These are phyloP conservation scores for Pteromalus puparum DNA, from an alignment of 1,140 invertebrate genomes.

Conservation along the genomic window DNA sequence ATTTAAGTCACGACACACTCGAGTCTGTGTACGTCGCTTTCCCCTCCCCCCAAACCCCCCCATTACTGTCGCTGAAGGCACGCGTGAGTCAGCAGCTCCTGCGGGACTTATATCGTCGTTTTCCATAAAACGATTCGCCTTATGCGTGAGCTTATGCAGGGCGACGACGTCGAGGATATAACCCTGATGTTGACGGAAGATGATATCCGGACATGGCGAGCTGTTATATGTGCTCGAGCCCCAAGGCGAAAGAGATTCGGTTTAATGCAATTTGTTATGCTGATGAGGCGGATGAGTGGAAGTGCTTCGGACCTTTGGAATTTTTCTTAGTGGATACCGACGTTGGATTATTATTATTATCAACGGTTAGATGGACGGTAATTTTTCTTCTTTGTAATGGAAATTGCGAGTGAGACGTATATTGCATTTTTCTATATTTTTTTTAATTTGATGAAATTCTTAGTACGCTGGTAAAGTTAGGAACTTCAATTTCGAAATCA, in stretches of 20 bases:
- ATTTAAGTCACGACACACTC: conserved; percentile 21
- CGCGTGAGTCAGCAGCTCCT: conserved; percentile 51
- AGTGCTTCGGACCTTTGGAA: not conserved
- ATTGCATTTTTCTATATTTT: no score
- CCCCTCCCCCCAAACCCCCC: not conserved
- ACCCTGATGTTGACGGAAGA: conserved; percentile 35
- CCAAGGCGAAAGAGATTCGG: not conserved
- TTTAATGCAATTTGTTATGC: conserved; percentile 38
- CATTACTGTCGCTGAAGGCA: not conserved
- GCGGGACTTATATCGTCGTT: conserved; percentile 46
- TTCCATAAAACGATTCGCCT: conserved; percentile 43
- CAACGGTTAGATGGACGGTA: not conserved
- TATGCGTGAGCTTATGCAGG: conserved; percentile 29
- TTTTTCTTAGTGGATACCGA: not conserved
- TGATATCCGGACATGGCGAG: not conserved
- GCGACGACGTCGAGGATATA: not conserved
- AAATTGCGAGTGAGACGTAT: not conserved
- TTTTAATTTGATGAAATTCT: no score
- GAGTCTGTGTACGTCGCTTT: not conserved
- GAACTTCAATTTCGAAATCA: no score
- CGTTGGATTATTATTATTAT: no score
- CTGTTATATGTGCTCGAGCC: no score
- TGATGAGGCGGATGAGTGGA: conserved; percentile 3
- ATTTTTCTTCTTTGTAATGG: not conserved
- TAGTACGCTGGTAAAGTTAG: no score